A percentile compares a stretch with the other conserved stretches of the same genome.
Evolutionary conservation across 2,113 vertebrate species (phyloP).

Genomic region (Arenaria interpres): DNA sequence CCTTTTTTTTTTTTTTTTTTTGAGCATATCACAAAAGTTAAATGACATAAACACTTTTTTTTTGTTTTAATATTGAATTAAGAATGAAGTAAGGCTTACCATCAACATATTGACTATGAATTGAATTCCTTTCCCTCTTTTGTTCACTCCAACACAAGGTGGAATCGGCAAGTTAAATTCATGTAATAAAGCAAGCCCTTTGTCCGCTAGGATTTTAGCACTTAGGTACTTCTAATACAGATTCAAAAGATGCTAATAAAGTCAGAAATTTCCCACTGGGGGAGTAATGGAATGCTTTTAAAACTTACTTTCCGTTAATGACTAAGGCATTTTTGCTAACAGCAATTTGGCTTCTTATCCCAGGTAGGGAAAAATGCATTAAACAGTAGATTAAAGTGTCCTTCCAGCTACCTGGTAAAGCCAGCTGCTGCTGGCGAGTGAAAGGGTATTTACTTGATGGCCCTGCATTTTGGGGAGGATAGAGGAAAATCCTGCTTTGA

Average conservation of each 20-base stretch:
- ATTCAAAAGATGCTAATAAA: slow-evolving; percentile 78
- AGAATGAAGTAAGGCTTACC: neutral
- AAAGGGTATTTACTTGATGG: slow-evolving; percentile 37
- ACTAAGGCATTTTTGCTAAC: slow-evolving; percentile 77
- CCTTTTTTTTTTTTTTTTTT: neutral
- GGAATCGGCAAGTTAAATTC: neutral
- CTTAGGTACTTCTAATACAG: slow-evolving; percentile 69
- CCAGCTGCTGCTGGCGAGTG: slow-evolving; percentile 30
- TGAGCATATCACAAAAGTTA: neutral
- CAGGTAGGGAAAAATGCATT: slow-evolving; percentile 68
- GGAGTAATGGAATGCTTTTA: slow-evolving; percentile 78
- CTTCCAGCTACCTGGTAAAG: slow-evolving; percentile 66
- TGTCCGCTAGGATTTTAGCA: slow-evolving; percentile 66
- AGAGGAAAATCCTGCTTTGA: slow-evolving; percentile 40
- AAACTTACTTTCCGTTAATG: slow-evolving; percentile 77
- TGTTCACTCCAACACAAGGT: neutral
- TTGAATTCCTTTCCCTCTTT: neutral
- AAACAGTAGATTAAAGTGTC: slow-evolving; percentile 71
- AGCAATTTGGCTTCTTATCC: slow-evolving; percentile 73
- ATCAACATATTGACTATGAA: neutral
- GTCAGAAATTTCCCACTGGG: slow-evolving; percentile 77
- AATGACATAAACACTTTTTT: neutral
- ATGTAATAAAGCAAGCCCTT: slow-evolving; percentile 54
- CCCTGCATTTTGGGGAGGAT: slow-evolving; percentile 6
- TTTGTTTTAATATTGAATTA: neutral